Base-by-base conservation (phyloP, 2,113 vertebrate genomes). In the Morphnarchus princeps region DNA sequence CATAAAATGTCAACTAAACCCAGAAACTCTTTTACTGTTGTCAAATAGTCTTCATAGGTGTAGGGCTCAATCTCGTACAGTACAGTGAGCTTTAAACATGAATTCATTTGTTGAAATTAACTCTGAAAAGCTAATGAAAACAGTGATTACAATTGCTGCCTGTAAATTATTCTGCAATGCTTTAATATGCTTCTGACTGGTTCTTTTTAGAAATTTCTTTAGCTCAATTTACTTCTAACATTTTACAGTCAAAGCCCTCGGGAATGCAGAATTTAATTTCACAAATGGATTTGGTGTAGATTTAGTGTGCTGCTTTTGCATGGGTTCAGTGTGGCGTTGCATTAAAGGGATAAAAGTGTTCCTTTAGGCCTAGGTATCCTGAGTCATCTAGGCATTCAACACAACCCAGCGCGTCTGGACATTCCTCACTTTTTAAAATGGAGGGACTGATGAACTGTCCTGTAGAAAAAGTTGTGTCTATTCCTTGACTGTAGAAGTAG, bases 91-190 rank as follows among this genome's bases (percentile, higher is more conserved):
- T 98, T 95, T 93, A 97, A 97, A 95, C 47, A 89, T 89, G 6
- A 95, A 96, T 97, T 95, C 10, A 62, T 97, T 97, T 97, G 32
- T 84, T 91, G 49, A 96, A 97, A 97, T 97, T 79, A 93, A 95
- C 58, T 93, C 77, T 91, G 63, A 96, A 97, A 95, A 77, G 19
- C 50, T 95, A 93, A 96, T 91, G 71, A 87, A 96, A 93, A 95
- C 93, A 90, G 19, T 74, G 34, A 74, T 93, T 96, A 91, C 24
- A 95, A 71, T 96, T 87, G 14, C 49, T 13, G 54, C 22, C 86
- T 8, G 12, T 82, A 95, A 95, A 91, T 93, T 87, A 96, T 94
- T 96, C 70, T 52, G 55, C 28, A 69, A 31, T 55, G 66, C 76
- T 89, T 94, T 95, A 89, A 88, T 92, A 58, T 61, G 13, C 52